A percentile compares a stretch with the other conserved stretches of the same genome.
Conservation (phyloP, 2,113 vertebrate species). For the Gymnocephalus cernua region DNA sequence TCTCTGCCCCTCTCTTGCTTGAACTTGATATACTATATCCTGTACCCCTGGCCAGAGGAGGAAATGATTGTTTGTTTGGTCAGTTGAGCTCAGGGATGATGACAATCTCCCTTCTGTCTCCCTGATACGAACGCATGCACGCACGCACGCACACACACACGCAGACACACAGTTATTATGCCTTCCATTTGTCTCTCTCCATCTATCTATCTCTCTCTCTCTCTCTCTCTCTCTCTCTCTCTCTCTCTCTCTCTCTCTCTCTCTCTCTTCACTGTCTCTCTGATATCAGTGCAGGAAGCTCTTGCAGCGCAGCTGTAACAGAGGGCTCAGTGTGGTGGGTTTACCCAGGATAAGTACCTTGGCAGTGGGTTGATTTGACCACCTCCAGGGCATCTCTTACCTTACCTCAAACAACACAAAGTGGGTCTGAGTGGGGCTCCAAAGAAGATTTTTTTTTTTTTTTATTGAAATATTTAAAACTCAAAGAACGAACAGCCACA, state of each 20-base stretch:
- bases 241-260: too few relatives aligned
- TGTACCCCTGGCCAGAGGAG: slow-evolving; percentile 57
- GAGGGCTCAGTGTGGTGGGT: slow-evolving; percentile 68
- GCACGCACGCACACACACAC: slow-evolving; percentile 2
- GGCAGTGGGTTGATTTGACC: slow-evolving; percentile 49
- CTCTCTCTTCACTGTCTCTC: slow-evolving; percentile 18
- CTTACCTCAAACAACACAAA: slow-evolving; percentile 39
- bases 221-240: too few relatives aligned
- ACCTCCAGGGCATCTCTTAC: slow-evolving; percentile 41
- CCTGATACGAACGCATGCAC: slow-evolving; percentile 22
- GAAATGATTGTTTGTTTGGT: slow-evolving; percentile 79
- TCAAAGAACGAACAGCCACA: not conserved
- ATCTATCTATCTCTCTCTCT: too few relatives aligned
- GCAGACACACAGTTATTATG: not conserved
- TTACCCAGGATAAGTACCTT: slow-evolving; percentile 62
- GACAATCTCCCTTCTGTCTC: slow-evolving; percentile 66
- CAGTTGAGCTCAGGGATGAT: slow-evolving; percentile 51
- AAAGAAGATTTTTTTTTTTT: not conserved
- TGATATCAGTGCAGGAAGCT: slow-evolving; percentile 60
- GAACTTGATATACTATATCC: slow-evolving; percentile 64
- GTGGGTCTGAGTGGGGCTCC: too few relatives aligned
- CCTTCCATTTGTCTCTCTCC: not conserved
- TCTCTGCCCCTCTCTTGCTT: slow-evolving; percentile 28
- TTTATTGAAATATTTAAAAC: not conserved
- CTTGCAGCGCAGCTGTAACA: slow-evolving; percentile 65